A percentile compares a stretch with the other conserved stretches of the same genome.
Conservation (phyloP, 2,888 invertebrate genomes). For the Syrphus vitripennis region DNA sequence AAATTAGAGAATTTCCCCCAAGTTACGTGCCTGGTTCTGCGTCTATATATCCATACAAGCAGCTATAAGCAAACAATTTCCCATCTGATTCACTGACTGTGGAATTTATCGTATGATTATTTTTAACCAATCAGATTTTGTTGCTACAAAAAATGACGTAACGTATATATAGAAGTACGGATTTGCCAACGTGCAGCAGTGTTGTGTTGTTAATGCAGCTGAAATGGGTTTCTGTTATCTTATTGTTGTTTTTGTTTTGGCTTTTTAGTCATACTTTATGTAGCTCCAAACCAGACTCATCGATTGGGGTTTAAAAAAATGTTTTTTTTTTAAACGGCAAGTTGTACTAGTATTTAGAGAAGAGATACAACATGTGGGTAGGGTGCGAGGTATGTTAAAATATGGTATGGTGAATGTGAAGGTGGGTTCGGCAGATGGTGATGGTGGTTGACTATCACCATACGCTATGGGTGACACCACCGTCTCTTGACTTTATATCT, state of each 20-base stretch:
- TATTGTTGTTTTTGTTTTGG: neutral
- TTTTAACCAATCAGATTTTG: slow-evolving; percentile 79
- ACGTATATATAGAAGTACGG: slow-evolving; percentile 70
- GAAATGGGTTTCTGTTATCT: slow-evolving; percentile 8
- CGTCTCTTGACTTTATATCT: neutral
- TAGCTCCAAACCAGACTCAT: neutral
- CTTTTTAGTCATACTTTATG: neutral
- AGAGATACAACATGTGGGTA: neutral
- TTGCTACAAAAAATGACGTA: slow-evolving; percentile 77
- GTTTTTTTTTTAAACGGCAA: slow-evolving; percentile 9
- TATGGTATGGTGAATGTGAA: neutral
- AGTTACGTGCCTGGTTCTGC: neutral
- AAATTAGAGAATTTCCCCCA: no score
- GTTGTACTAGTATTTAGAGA: slow-evolving; percentile 4
- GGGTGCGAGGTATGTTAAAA: neutral
- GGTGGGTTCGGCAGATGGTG: neutral
- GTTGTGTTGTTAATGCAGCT: slow-evolving; percentile 13
- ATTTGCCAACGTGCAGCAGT: slow-evolving; percentile 13
- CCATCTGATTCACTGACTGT: slow-evolving; percentile 71
- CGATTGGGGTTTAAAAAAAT: slow-evolving; percentile 12
- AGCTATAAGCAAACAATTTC: neutral
- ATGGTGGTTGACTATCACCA: no score
- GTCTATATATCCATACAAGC: neutral
- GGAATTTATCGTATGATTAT: slow-evolving; percentile 80
- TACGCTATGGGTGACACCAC: neutral